Evolutionary conservation across 2,113 vertebrate species (phyloP).

Genomic region (Scortum barcoo): DNA sequence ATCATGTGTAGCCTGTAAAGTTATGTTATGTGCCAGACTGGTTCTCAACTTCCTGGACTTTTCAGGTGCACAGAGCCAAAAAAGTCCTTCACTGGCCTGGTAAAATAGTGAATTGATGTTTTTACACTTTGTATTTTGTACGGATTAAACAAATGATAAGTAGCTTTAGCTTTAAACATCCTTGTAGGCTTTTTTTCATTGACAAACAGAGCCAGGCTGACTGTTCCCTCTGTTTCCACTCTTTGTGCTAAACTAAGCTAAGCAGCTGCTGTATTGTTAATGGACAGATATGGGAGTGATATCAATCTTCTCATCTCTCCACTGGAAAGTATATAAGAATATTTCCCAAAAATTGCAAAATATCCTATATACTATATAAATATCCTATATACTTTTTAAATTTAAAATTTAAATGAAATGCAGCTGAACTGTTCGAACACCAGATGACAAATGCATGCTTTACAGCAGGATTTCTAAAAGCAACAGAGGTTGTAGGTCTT

Average conservation of each 20-base stretch:
- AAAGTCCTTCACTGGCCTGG: not conserved
- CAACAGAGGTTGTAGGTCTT: not conserved
- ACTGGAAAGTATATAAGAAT: not conserved
- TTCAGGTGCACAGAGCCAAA: not conserved
- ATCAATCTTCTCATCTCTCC: not conserved
- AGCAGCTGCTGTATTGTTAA: not conserved
- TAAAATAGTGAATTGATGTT: no score
- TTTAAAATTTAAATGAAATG: not conserved
- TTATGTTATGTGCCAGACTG: not conserved
- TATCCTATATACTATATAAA: no score
- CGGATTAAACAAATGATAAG: no score
- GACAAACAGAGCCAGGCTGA: not conserved
- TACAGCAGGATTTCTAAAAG: constrained; percentile 10
- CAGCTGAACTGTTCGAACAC: not conserved
- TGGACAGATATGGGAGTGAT: not conserved
- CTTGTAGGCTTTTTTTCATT: not conserved
- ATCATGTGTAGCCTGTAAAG: not conserved
- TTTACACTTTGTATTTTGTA: no score
- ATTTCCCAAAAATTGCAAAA: constrained; percentile 5
- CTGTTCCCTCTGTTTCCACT: not conserved
- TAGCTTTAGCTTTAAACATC: not conserved
- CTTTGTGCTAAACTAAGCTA: not conserved
- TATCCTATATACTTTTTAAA: no score
- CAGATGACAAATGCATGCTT: not conserved
- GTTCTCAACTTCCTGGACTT: not conserved